Evolutionary conservation across 1,140 invertebrate species (phyloP).

Genomic region (Drosophila funebris): DNA sequence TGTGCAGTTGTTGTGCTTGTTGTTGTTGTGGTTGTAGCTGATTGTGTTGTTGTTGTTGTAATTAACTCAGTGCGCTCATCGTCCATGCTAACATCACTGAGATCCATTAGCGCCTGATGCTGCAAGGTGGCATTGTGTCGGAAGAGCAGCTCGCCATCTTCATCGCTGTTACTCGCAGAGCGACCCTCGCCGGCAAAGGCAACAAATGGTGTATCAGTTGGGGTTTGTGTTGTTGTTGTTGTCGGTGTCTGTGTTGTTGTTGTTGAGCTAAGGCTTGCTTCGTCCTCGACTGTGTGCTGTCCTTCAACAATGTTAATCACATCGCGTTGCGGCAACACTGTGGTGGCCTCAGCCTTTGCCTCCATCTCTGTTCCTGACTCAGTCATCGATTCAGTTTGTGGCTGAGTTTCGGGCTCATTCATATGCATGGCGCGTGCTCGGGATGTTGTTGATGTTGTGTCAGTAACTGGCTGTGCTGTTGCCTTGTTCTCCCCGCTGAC

Average conservation of each 20-base stretch:
- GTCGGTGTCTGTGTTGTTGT: slow-evolving; percentile 7
- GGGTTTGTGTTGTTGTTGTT: slow-evolving; percentile 33
- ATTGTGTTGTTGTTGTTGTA: slow-evolving; percentile 41
- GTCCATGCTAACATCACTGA: slow-evolving; percentile 89
- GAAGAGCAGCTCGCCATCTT: slow-evolving; percentile 51
- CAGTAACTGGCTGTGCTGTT: slow-evolving; percentile 59
- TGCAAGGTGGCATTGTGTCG: slow-evolving; percentile 55
- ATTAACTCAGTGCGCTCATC: slow-evolving; percentile 84
- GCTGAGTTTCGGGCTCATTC: slow-evolving; percentile 50
- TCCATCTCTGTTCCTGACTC: slow-evolving; percentile 5
- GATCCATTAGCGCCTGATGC: slow-evolving; percentile 84
- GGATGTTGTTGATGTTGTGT: slow-evolving; percentile 37
- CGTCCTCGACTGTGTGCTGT: slow-evolving; percentile 51
- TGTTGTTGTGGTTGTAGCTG: slow-evolving; percentile 11
- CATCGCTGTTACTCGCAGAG: slow-evolving; percentile 48
- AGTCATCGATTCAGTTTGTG: neutral
- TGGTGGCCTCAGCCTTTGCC: slow-evolving; percentile 39
- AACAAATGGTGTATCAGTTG: slow-evolving; percentile 54
- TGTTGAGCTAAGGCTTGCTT: slow-evolving; percentile 22
- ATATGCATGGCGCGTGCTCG: slow-evolving; percentile 82
- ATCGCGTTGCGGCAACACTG: slow-evolving; percentile 49
- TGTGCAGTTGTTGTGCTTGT: slow-evolving; percentile 45
- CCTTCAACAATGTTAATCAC: slow-evolving; percentile 80
- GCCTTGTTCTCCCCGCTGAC: slow-evolving; percentile 73
- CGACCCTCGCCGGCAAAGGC: slow-evolving; percentile 67